Base-by-base conservation (phyloP, 2,113 vertebrate species). In the Phainopepla nitens region DNA sequence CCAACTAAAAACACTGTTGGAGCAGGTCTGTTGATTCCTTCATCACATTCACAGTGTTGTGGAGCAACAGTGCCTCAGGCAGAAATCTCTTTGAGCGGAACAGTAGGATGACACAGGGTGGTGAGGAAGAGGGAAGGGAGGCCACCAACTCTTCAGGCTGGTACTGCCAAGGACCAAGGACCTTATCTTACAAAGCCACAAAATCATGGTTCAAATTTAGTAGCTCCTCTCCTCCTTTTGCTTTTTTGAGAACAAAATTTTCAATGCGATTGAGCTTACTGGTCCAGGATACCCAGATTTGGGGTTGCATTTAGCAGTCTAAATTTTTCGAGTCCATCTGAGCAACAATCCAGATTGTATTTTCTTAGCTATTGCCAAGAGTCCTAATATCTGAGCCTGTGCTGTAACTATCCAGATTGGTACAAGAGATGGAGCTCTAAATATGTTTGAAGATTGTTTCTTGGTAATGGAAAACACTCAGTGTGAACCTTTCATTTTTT, bases 31-130 rank as follows among this genome's bases (percentile, higher is more conserved):
- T 47, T 1, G 2, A 57, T 44, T 73, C 58, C 15, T 53, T 49
- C n/a, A 23, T n/a, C 21, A 12, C 1, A 3, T 24, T 70, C 20
- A 49, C 31, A 50, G 23, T 13, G 28, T 24, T 66, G 56, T 15
- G 41, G 35, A 82, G 45, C 18, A 75, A 21, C 22, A 5, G 3
- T 19, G 31, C 21, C 17, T 66, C 56, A 25, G 62, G 45, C 6
- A 21, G 69, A 5, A 16, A 70, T 53, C 66, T 69, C 19, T 45
- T 82, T 42, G 27, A 65, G 13, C 0, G 0, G 42, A 82, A 27
- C 1, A 1, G 22, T 7, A 61, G 28, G 54, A 73, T 65, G 31
- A 70, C 41, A 25, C 0, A 5, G 14, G 13, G 16, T 0, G 0
- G 23, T 24, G 21, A 31, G 53, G 49, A 64, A 72, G 50, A 89